Base-by-base conservation (phyloP, 2,113 vertebrate species). In the Myiagra hebetior region DNA sequence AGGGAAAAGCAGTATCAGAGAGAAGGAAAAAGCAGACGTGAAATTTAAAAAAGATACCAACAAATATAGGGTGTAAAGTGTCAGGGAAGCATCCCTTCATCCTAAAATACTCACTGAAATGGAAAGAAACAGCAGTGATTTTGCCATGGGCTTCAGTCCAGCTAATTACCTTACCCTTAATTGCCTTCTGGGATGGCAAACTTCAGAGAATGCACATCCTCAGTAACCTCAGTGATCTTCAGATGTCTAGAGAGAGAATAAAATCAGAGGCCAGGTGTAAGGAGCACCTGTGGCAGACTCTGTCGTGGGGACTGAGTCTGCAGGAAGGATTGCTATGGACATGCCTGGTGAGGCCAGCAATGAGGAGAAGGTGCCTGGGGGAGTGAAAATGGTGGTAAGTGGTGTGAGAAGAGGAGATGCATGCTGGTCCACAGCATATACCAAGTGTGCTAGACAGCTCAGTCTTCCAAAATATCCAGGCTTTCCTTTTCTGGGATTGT, bases 221-320 rank as follows among this genome's bases (percentile, higher is more conserved):
- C 27, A 13, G n/a, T 39, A 49, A 52, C 30, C 37, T 35, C 37
- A 18, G 10, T 19, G 39, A 46, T 55, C 37, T 41, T 67, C 60
- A 55, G 42, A 21, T n/a, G 11, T 24, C 11, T 56, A 56, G 44
- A 10, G 15, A 52, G 23, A 84, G 52, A 89, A 50, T 28, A 42
- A 69, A 73, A 53, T 35, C 5, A 5, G 23, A 59, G 46, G 2
- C 72, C 0, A 0, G n/a, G 11, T 15, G 4, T n/a, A 77, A 59
- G 39, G 18, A 50, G 14, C 8, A 11, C 26, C 31, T 19, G 3
- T 44, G 20, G 42, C 28, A 88, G 44, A 20, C 24, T 30, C 26
- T 53, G 50, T 24, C 39, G 17, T 1, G 2, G 30, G 13, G 35
- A 33, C 31, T 39, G 37, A 30, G 4, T 9, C 30, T 5, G 2